Evolutionary conservation across 2,797 vertebrate species (phyloP), one percentile per base, ranked within the genome.

Genomic region (Phyllotis vaccarum): DNA sequence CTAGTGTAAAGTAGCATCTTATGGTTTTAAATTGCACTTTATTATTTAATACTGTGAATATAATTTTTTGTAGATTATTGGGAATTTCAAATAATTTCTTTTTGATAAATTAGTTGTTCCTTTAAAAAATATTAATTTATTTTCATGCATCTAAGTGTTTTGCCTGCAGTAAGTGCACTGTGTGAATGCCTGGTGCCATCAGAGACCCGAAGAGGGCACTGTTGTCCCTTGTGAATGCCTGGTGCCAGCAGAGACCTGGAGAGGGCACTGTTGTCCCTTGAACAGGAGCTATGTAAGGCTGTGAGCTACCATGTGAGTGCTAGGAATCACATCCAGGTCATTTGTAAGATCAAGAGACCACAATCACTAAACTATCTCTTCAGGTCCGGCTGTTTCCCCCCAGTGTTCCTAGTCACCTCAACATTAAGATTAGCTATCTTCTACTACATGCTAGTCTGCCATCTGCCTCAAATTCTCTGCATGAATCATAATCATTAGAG

Each of bases 71-170:
- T 49, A 85, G 29, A 64, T 64, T 79, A 86, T 13, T 89, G 49
- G 64, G 13, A 9, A 93, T 89, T 88, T 80, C 68, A 81, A 85
- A 22, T 64, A 82, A 22, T 91, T 93, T 86, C 5, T 85, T 90
- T 89, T 87, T 88, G 60, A 78, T 72, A 95, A 74, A 90, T 43
- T 64, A 34, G 31, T 29, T 88, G 31, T 74, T 87, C 16, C 46
- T 34, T 54, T 78, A 49, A 46, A 78, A 49, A 10, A 22, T 40
- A 40, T 9, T 21, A 40, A 72, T 72, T 21, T 72, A 12, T 40
- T 49, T 49, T 29, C 29, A 76, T 31, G 43, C 4, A 19, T 31
- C 31, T 29, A 27, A 31, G 27, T 76, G 74, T 76, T 49, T 49
- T 76, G 74, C 6, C 43, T 49, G 14, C 6, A 2, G 13, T 75